phyloP scores from a whole-genome alignment of 2,797 vertebrate species.

The Fundulus diaphanus region DNA sequence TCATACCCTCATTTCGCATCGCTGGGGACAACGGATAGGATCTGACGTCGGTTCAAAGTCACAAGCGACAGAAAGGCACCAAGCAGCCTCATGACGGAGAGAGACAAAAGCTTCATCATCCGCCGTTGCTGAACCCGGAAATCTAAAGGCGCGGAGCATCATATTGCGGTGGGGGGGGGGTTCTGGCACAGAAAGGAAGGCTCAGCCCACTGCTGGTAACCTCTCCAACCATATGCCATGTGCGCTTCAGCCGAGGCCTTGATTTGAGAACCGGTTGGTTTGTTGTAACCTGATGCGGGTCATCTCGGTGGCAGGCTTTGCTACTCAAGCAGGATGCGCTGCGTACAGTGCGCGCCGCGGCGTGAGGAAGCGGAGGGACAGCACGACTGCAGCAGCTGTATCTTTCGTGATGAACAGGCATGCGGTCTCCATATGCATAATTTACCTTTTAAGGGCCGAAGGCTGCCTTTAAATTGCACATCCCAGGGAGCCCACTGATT shows the following conservation, averaged over 20 bases:
- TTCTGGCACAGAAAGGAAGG: conserved; percentile 22
- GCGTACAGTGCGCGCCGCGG: conserved; percentile 22
- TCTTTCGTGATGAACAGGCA: conserved; percentile 27
- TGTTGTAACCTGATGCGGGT: conserved; percentile 24
- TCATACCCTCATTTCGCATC: background rate
- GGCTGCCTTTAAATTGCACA: conserved; percentile 3
- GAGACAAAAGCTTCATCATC: conserved; percentile 51
- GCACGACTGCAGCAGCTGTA: conserved; percentile 22
- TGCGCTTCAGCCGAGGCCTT: conserved; percentile 49
- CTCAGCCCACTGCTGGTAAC: conserved; percentile 48
- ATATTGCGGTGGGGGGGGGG: conserved; percentile 72
- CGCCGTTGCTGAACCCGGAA: conserved; percentile 65
- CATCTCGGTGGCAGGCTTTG: conserved; percentile 26
- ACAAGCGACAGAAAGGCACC: conserved; percentile 4
- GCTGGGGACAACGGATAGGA: background rate
- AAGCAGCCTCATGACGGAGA: background rate
- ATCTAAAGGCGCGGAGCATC: conserved; percentile 69
- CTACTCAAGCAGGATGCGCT: conserved; percentile 44
- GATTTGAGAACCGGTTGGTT: background rate
- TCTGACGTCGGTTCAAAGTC: background rate
- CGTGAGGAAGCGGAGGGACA: conserved; percentile 45
- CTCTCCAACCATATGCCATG: conserved; percentile 54
- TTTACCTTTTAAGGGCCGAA: conserved; percentile 29
- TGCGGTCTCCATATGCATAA: conserved; percentile 15
- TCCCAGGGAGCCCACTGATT: background rate